These are phyloP conservation scores for Chaitophorus viminalis DNA, from an alignment of 2,888 invertebrate genomes.

Conservation along the genomic window DNA sequence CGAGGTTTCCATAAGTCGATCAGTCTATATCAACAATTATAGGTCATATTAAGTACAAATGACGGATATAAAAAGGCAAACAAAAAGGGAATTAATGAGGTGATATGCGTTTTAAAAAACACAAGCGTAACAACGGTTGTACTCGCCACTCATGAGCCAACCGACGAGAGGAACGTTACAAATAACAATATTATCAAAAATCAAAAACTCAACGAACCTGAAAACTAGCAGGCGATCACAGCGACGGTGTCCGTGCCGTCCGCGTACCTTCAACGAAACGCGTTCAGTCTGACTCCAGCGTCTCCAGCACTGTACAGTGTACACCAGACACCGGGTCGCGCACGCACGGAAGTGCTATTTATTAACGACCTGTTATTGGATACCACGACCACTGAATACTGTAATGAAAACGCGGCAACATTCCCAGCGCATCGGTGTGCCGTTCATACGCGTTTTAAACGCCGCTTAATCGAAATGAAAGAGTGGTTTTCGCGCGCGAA, in stretches of 20 bases:
- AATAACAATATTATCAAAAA: neutral
- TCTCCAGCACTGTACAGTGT: neutral
- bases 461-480: neutral
- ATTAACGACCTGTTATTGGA: neutral
- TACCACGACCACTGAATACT: neutral
- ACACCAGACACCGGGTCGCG: neutral
- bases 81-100: no score
- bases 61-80: neutral
- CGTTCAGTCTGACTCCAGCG: neutral
- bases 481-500: neutral
- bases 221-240: neutral
- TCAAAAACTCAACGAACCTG: neutral
- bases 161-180: neutral
- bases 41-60: neutral
- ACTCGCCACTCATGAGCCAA: no score
- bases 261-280: neutral
- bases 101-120: no score
- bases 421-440: neutral
- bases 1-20: slow-evolving; percentile 59
- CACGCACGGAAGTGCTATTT: neutral
- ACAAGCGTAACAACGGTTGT: no score
- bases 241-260: no score
- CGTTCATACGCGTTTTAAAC: neutral
- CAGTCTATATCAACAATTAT: neutral
- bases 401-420: neutral